phyloP scores from a whole-genome alignment of 2,113 vertebrate species.

The Thomomys bottae region DNA sequence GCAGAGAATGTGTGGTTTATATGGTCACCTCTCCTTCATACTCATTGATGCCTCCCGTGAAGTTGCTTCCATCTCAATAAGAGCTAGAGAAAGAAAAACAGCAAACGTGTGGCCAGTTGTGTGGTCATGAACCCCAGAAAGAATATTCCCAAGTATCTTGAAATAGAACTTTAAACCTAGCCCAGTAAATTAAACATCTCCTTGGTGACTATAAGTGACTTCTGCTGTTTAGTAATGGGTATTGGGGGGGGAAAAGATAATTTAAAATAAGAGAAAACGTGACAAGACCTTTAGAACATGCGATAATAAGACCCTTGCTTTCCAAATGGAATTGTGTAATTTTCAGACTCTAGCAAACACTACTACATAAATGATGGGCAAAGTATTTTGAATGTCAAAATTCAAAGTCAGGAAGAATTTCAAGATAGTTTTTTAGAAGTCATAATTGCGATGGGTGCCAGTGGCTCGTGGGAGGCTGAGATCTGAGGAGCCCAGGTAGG shows the following conservation, averaged over 20 bases:
- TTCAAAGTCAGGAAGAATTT: not conserved
- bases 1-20: not conserved
- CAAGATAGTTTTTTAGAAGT: not conserved
- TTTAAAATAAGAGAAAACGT: constrained; percentile 21
- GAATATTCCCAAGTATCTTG: not conserved
- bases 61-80: not conserved
- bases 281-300: not conserved
- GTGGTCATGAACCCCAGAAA: not conserved
- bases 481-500: no score
- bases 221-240: not conserved
- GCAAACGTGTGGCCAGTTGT: not conserved
- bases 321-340: not conserved
- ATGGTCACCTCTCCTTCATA: not conserved
- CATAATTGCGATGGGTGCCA: no score
- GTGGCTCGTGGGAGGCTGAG: no score
- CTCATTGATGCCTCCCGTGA: not conserved
- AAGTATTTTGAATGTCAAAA: not conserved
- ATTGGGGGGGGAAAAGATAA: not conserved
- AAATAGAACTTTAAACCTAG: constrained; percentile 23
- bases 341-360: not conserved
- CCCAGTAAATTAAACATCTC: not conserved
- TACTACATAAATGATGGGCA: not conserved
- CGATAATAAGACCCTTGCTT: constrained; percentile 1
- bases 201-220: not conserved
- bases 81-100: not conserved